These are phyloP conservation scores for Pangasius macronema DNA, from an alignment of 2,797 vertebrate genomes.

Conservation along the genomic window DNA sequence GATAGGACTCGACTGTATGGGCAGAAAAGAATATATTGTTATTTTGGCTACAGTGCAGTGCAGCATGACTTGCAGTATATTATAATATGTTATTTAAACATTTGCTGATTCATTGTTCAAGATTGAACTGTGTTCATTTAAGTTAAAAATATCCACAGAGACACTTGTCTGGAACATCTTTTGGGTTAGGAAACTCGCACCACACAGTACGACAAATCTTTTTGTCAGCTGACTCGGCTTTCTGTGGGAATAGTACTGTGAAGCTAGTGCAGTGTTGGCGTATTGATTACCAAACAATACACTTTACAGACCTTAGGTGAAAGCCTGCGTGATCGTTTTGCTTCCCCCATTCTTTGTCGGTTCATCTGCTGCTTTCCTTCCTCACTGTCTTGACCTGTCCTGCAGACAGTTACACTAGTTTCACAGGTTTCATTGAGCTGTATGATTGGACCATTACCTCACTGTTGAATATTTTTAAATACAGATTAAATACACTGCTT, in stretches of 20 bases:
- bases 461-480: neutral
- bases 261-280: neutral
- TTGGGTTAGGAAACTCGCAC: neutral
- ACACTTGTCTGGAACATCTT: neutral
- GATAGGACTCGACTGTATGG: no score
- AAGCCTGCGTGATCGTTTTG: neutral
- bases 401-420: neutral
- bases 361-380: constrained; percentile 28
- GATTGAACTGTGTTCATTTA: neutral
- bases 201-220: neutral
- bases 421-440: neutral
- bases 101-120: neutral
- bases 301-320: neutral
- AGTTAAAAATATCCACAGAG: neutral
- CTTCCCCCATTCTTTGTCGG: constrained; percentile 1
- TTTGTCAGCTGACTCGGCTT: no score
- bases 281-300: constrained; percentile 9
- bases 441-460: neutral
- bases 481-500: neutral
- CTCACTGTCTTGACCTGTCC: neutral
- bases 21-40: neutral
- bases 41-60: neutral
- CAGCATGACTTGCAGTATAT: neutral
- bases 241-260: neutral
- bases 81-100: neutral